Evolutionary conservation across 92 coral and sea anemone species (phyloP).

Genomic region (Isaurus tuberculatus): DNA sequence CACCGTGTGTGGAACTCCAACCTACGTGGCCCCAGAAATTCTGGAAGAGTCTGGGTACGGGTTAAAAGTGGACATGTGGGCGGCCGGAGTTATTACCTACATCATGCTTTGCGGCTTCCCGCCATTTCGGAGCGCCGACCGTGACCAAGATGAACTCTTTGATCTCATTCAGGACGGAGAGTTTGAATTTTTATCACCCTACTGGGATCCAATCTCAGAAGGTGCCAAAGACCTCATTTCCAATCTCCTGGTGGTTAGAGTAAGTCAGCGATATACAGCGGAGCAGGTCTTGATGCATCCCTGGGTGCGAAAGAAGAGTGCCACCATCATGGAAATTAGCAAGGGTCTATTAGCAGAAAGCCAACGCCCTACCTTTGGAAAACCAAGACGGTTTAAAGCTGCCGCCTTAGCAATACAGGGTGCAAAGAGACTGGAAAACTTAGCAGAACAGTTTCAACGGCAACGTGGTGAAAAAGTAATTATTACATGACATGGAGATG

Average conservation of each 20-base stretch:
- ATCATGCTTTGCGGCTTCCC: constrained; percentile 99
- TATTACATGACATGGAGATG: constrained; percentile 16
- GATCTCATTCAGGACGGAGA: constrained; percentile 91
- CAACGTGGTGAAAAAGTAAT: constrained; percentile 93
- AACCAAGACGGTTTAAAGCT: constrained; percentile 84
- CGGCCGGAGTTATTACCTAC: constrained; percentile 97
- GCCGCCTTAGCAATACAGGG: constrained; percentile 93
- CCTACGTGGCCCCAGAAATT: constrained; percentile 98
- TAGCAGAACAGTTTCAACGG: constrained; percentile 84
- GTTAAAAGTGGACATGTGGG: constrained; percentile 98
- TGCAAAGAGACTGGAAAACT: constrained; percentile 81
- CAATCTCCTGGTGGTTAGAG: constrained; percentile 76
- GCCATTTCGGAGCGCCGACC: constrained; percentile 97
- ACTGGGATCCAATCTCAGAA: constrained; percentile 91
- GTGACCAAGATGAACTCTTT: constrained; percentile 97
- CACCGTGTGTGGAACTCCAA: constrained; percentile 98
- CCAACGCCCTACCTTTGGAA: constrained; percentile 30
- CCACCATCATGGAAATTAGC: constrained; percentile 61
- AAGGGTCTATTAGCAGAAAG: constrained; percentile 54
- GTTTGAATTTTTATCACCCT: constrained; percentile 93
- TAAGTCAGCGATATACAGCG: constrained; percentile 71
- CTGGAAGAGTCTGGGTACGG: constrained; percentile 97
- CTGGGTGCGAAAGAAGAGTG: constrained; percentile 74
- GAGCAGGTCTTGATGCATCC: constrained; percentile 84
- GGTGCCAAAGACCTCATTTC: constrained; percentile 90